Evolutionary conservation across 2,797 vertebrate species (phyloP).

Genomic region (Masticophis lateralis): DNA sequence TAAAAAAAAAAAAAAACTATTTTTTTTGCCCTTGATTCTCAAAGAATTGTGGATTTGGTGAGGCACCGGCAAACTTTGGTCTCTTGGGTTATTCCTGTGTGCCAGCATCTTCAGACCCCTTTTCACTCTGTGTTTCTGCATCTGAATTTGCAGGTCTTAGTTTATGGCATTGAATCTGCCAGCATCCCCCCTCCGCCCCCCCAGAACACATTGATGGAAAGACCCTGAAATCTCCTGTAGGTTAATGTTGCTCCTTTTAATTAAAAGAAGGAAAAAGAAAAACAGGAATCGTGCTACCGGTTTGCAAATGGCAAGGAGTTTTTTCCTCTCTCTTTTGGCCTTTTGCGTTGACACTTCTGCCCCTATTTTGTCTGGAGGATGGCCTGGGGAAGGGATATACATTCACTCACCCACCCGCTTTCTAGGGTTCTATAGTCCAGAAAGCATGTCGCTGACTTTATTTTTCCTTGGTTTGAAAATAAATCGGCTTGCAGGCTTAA

Average conservation of each 20-base stretch:
- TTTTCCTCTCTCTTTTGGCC: neutral
- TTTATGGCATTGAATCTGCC: neutral
- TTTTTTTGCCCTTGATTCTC: neutral
- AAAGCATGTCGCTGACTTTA: neutral
- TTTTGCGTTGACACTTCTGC: neutral
- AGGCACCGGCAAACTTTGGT: neutral
- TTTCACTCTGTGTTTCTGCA: neutral
- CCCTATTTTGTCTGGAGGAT: neutral
- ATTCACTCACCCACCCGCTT: neutral
- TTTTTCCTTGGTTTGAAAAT: neutral
- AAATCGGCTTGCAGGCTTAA: neutral
- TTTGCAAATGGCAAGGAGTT: neutral
- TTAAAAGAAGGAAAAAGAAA: neutral
- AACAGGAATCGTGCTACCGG: neutral
- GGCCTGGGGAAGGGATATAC: neutral
- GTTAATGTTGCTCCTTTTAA: neutral
- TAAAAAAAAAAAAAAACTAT: neutral
- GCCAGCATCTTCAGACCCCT: neutral
- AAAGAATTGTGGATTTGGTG: neutral
- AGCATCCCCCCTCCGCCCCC: no score
- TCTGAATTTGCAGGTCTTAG: neutral
- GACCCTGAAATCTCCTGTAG: neutral
- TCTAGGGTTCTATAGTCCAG: neutral
- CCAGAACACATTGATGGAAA: neutral
- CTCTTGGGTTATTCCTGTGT: neutral